Evolutionary conservation across 2,113 vertebrate species (phyloP).

Genomic region (Sminthopsis crassicaudata): DNA sequence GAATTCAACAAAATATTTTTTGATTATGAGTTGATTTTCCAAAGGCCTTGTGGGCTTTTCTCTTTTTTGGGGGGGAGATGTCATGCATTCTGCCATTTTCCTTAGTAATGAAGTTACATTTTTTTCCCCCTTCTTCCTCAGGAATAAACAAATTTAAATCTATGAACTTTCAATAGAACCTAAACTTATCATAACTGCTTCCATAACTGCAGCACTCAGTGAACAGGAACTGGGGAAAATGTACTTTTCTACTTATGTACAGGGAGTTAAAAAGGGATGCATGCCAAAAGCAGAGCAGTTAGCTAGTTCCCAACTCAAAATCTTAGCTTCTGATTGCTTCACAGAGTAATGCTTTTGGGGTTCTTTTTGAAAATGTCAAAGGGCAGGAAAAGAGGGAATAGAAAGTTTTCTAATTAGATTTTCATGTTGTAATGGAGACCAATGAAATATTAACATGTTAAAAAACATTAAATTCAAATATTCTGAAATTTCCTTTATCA

Average conservation of each 20-base stretch:
- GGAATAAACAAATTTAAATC: slow-evolving; percentile 47
- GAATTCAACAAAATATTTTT: slow-evolving; percentile 22
- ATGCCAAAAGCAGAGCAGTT: slow-evolving; percentile 21
- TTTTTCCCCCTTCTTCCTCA: slow-evolving; percentile 33
- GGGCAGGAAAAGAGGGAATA: slow-evolving; percentile 20
- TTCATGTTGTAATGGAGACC: slow-evolving; percentile 9
- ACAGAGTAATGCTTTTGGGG: not conserved
- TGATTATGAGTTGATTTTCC: slow-evolving; percentile 45
- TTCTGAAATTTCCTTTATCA: not conserved
- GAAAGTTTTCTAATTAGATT: slow-evolving; percentile 21
- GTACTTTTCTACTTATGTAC: slow-evolving; percentile 14
- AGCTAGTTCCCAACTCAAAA: not conserved
- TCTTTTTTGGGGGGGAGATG: not conserved
- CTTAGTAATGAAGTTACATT: slow-evolving; percentile 39
- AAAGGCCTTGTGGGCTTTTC: slow-evolving; percentile 28
- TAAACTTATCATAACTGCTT: slow-evolving; percentile 19
- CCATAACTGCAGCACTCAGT: slow-evolving; percentile 3
- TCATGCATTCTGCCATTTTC: slow-evolving; percentile 40
- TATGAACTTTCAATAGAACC: slow-evolving; percentile 40
- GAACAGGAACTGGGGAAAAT: slow-evolving; percentile 25
- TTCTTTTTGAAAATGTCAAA: slow-evolving; percentile 1
- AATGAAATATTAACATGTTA: slow-evolving; percentile 10
- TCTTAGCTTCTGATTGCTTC: slow-evolving; percentile 7
- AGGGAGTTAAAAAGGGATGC: slow-evolving; percentile 22
- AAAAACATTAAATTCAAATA: not conserved